Base-by-base conservation (phyloP, 2,888 invertebrate genomes). In the Apotomis betuletana region DNA sequence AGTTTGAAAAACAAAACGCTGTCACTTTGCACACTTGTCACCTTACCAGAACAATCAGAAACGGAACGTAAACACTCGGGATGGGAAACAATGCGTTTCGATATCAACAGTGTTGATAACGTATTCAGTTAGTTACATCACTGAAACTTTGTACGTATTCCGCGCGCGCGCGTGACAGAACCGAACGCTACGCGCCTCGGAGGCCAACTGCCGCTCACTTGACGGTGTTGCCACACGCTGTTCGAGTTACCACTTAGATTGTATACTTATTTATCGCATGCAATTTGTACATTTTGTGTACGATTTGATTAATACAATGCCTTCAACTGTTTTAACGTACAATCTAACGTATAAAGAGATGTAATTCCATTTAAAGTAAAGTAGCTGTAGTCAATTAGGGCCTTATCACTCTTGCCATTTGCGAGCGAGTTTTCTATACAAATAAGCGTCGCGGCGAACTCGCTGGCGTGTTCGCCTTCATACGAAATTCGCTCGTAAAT, bases 151-250 rank as follows among this genome's bases (percentile, higher is more conserved):
- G 83, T 77, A 75, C 77, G 76, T 62, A 68, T 65, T 61, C 8
- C 63, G 41, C 15, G 61, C 70, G 58, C 74, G 76, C 67, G 75
- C 79, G 78, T 80, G 76, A 63, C 74, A 78, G 76, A 77, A 75
- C 75, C 74, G 54, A 73, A 77, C 79, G 73, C 77, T 74, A 70
- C 71, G 77, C 78, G 76, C 74, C 77, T 74, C 86, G 89, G 89
- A 83, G 91, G 90, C 83, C 90, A 86, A 83, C 81, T 79, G 86
- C 90, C 91, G 88, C 86, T 91, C 91, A 90, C 91, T 90, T 81
- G 78, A 75, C 70, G 49, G 86, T 83, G 89, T 87, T 89, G 87
- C 88, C 77, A 82, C 4, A 70, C 41, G n/a, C 5, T 12, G 3
- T 12, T 3, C 38, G n/a, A 36, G 0, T 64, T 69, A 65, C 65